These are phyloP conservation scores for Agrotis ipsilon DNA, from an alignment of 2,888 invertebrate species.

Conservation along the genomic window DNA sequence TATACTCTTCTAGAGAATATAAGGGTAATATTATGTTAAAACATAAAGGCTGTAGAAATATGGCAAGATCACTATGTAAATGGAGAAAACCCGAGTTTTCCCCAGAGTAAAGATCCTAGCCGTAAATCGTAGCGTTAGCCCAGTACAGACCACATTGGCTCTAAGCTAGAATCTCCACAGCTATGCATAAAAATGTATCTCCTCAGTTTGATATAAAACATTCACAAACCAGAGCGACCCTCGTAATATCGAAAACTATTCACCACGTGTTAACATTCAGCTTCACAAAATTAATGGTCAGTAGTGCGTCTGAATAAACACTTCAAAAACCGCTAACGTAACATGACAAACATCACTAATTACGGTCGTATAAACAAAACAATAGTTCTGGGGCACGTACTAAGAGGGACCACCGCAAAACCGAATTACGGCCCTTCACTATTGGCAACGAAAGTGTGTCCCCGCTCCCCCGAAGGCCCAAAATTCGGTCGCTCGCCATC, in stretches of 20 bases:
- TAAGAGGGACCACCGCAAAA: constrained; percentile 78
- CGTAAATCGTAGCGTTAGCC: constrained; percentile 46
- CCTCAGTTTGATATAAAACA: constrained; percentile 12
- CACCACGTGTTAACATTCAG: constrained; percentile 22
- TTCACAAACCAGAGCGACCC: constrained; percentile 11
- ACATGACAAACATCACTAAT: constrained; percentile 78
- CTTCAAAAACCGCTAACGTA: constrained; percentile 70
- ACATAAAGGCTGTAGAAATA: constrained; percentile 45
- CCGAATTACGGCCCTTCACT: constrained; percentile 79
- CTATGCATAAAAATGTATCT: constrained; percentile 39
- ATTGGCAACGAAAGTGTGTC: constrained; percentile 78
- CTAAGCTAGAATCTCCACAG: constrained; percentile 28
- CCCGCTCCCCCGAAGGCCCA: constrained; percentile 54
- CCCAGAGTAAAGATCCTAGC: constrained; percentile 43
- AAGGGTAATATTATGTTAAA: constrained; percentile 41
- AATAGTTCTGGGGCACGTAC: constrained; percentile 74
- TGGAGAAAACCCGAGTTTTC: constrained; percentile 44
- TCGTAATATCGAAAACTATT: constrained; percentile 26
- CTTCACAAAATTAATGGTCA: constrained; percentile 49
- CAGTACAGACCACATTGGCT: constrained; percentile 30
- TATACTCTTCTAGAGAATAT: constrained; percentile 1
- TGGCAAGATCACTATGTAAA: constrained; percentile 51
- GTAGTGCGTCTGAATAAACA: constrained; percentile 56
- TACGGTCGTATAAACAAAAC: constrained; percentile 78
- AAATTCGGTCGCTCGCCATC: constrained; percentile 44